Conservation (phyloP, 1,140 invertebrate species). For the Doryteuthis pealeii region DNA sequence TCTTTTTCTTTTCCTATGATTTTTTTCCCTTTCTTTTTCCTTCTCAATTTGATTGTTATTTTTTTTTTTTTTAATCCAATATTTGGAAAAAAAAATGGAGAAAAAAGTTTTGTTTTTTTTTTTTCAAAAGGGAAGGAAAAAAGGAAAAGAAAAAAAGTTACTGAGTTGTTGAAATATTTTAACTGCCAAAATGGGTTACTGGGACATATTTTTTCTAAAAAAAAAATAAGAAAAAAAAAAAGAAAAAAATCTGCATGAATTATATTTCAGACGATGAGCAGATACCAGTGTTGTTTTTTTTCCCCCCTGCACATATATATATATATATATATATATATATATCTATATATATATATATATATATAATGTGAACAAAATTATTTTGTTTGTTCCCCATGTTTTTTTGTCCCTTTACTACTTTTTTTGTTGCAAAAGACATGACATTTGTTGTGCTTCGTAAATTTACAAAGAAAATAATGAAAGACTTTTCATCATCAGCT, state of each 20-base stretch:
- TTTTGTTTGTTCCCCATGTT: neutral
- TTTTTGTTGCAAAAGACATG: constrained; percentile 4
- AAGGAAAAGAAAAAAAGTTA: neutral
- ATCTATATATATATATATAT: constrained; percentile 6
- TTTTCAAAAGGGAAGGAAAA: too few relatives aligned
- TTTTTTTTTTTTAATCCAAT: too few relatives aligned
- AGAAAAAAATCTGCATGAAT: neutral
- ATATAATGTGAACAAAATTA: too few relatives aligned
- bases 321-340: constrained; percentile 9
- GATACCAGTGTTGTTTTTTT: neutral
- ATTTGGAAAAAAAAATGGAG: too few relatives aligned
- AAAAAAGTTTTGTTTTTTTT: too few relatives aligned
- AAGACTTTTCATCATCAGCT: too few relatives aligned
- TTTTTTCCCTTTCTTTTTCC: too few relatives aligned
- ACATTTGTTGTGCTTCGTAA: neutral
- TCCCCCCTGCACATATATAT: neutral
- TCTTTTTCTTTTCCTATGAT: too few relatives aligned
- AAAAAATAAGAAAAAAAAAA: neutral
- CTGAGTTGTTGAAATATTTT: neutral
- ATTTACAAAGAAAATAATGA: too few relatives aligned
- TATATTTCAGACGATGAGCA: neutral
- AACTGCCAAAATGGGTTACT: constrained; percentile 11
- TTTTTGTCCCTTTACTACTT: neutral
- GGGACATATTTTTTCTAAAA: neutral
- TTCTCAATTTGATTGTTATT: too few relatives aligned